A percentile compares a stretch with the other conserved stretches of the same genome.
Evolutionary conservation across 2,797 vertebrate species (phyloP).

Genomic region (Fistularia tabacaria): DNA sequence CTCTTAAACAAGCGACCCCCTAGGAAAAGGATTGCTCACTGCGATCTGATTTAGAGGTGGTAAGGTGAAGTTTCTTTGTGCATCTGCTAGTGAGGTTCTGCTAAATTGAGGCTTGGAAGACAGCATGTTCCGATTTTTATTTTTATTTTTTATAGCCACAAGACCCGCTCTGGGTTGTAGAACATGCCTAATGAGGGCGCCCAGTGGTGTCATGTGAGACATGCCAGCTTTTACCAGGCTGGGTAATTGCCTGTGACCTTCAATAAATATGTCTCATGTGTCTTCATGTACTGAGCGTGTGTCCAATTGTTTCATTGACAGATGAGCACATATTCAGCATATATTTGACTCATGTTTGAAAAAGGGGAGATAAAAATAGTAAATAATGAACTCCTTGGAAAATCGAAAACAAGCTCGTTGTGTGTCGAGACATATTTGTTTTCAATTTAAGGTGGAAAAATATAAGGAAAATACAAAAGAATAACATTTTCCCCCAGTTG

Average conservation of each 20-base stretch:
- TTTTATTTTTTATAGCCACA: conserved; percentile 65
- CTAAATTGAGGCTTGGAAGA: conserved; percentile 53
- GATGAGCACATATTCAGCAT: conserved; percentile 28
- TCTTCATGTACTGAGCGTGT: conserved; percentile 40
- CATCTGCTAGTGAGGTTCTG: conserved; percentile 55
- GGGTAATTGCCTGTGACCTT: conserved; percentile 72
- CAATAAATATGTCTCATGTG: conserved; percentile 58
- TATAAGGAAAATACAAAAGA: conserved; percentile 33
- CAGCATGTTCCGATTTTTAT: conserved; percentile 58
- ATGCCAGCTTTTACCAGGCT: conserved; percentile 67
- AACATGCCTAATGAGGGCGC: conserved; percentile 70
- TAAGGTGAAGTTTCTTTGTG: conserved; percentile 68
- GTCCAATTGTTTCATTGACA: conserved; percentile 57
- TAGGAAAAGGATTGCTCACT: conserved; percentile 42
- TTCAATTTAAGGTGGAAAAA: conserved; percentile 46
- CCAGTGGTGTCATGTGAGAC: conserved; percentile 64
- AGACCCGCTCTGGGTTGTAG: conserved; percentile 64
- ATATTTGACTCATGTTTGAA: conserved; percentile 5
- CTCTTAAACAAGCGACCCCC: background rate
- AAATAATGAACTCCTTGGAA: conserved; percentile 8
- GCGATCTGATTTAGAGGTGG: conserved; percentile 56
- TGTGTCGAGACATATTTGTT: conserved; percentile 37
- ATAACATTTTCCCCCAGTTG: too few relatives aligned
- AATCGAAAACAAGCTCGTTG: conserved; percentile 34
- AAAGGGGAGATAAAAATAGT: conserved; percentile 4